Percentiles rank a stretch among this genome's conserved stretches.
phyloP scores from a whole-genome alignment of 2,888 invertebrate genomes.

The Heteromyza rotundicornis region DNA sequence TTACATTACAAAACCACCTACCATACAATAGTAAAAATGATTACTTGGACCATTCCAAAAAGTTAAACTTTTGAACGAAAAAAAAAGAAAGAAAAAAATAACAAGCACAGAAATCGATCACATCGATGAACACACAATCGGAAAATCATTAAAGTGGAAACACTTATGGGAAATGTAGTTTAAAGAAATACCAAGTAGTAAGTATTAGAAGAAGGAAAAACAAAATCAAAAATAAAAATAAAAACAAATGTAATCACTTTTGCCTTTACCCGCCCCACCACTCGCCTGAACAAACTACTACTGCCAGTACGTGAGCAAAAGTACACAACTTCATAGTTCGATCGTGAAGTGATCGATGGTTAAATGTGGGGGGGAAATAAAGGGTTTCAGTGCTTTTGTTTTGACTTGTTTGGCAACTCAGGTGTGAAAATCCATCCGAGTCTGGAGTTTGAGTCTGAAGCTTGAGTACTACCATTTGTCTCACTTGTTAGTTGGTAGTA shows the following conservation, averaged over 20 bases:
- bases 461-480: not conserved
- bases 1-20: too few relatives aligned
- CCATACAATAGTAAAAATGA: too few relatives aligned
- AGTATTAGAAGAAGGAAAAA: too few relatives aligned
- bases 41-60: too few relatives aligned
- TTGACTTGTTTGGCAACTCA: constrained; percentile 16
- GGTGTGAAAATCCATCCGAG: constrained; percentile 25
- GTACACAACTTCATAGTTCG: constrained; percentile 29
- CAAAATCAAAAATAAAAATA: too few relatives aligned
- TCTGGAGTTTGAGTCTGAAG: not conserved
- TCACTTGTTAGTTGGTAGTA: constrained; percentile 23
- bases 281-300: constrained; percentile 28
- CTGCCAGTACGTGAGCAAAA: constrained; percentile 43
- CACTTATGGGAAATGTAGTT: constrained; percentile 17
- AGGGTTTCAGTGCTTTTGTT: not conserved
- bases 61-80: constrained; percentile 9
- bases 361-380: not conserved
- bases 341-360: not conserved
- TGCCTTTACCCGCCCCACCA: not conserved
- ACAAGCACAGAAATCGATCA: constrained; percentile 18
- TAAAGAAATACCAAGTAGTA: not conserved
- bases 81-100: constrained; percentile 8
- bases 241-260: too few relatives aligned
- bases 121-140: constrained; percentile 7
- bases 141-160: constrained; percentile 18